Evolutionary conservation across 1,140 invertebrate genomes (phyloP).

Genomic region (Bombus ignitus): DNA sequence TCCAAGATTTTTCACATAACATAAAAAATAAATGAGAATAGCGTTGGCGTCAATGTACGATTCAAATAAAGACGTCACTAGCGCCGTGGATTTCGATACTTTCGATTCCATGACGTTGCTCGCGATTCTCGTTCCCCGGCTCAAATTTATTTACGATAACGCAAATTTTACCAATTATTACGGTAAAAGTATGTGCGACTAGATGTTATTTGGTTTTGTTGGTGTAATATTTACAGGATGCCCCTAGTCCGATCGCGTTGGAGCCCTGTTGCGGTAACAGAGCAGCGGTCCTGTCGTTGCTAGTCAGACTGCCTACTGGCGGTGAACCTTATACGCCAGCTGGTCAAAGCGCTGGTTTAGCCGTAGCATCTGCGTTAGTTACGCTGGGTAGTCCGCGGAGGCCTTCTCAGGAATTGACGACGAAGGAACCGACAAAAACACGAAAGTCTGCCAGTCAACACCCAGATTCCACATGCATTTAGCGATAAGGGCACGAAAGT

Average conservation of each 20-base stretch:
- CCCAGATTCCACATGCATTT: slow-evolving; percentile 85
- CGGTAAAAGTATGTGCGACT: not conserved
- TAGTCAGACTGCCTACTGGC: slow-evolving; percentile 93
- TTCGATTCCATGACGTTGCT: not conserved
- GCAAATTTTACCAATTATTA: not conserved
- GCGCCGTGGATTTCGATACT: not conserved
- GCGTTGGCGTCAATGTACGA: not conserved
- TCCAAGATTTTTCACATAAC: too few species aligned
- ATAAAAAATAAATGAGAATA: not conserved
- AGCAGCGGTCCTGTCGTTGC: slow-evolving; percentile 95
- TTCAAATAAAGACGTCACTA: not conserved
- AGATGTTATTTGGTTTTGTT: not conserved
- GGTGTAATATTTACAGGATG: slow-evolving; percentile 82
- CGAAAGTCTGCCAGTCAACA: slow-evolving; percentile 88
- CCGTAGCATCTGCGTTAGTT: slow-evolving; percentile 93
- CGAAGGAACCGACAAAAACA: slow-evolving; percentile 86
- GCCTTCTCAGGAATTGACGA: slow-evolving; percentile 87
- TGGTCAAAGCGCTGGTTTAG: slow-evolving; percentile 92
- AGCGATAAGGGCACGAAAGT: slow-evolving; percentile 61
- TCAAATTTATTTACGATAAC: not conserved
- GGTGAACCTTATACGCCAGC: slow-evolving; percentile 90
- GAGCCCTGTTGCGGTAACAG: slow-evolving; percentile 95
- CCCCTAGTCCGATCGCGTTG: slow-evolving; percentile 95
- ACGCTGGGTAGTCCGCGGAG: slow-evolving; percentile 91
- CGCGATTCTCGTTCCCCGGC: not conserved